Evolutionary conservation across 2,797 vertebrate genomes (phyloP).

Genomic region (Clarias platycephalus): DNA sequence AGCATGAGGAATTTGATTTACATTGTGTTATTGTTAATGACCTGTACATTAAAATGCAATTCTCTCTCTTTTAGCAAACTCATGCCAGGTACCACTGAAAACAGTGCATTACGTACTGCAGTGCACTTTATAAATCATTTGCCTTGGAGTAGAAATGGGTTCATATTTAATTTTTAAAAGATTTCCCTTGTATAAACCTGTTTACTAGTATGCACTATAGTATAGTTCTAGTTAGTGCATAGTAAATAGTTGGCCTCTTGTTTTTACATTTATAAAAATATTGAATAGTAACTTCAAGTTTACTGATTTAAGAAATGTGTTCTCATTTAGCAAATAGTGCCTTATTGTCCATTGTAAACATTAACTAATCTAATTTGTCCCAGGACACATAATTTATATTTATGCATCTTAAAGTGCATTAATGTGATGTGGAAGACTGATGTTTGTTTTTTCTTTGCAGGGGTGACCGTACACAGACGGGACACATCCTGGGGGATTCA

Average conservation of each 20-base stretch:
- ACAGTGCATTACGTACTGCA: background rate
- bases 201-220: background rate
- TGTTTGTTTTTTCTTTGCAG: constrained; percentile 55
- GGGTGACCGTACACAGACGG: constrained; percentile 82
- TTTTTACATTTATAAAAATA: too few species aligned
- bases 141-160: background rate
- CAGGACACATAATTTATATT: background rate
- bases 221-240: background rate
- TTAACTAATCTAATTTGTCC: background rate
- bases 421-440: background rate
- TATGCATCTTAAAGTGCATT: background rate
- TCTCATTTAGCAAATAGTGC: background rate
- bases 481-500: constrained; percentile 82
- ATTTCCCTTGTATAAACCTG: background rate
- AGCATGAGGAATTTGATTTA: too few species aligned
- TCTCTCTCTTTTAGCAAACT: background rate
- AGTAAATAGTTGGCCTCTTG: background rate
- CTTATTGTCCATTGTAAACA: background rate
- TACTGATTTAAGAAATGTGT: background rate
- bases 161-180: constrained; percentile 1
- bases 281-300: background rate
- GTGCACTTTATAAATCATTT: background rate
- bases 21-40: background rate
- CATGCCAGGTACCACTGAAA: background rate
- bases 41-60: background rate